phyloP scores from a whole-genome alignment of 2,113 vertebrate species.

The Python bivittatus region DNA sequence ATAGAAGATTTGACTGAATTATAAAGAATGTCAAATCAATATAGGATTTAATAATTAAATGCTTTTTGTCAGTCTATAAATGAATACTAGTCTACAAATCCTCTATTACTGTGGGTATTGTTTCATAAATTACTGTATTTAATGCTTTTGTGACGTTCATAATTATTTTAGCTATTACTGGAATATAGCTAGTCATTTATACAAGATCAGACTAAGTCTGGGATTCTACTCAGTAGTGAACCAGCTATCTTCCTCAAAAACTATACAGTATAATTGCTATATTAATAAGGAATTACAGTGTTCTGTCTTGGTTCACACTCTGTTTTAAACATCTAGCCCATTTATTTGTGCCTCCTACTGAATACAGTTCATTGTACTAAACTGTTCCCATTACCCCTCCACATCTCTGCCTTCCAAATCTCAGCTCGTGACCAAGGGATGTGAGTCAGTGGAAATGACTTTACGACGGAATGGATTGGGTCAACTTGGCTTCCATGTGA shows the following conservation, averaged over 20 bases:
- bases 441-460: slow-evolving; percentile 93
- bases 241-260: not conserved
- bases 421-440: slow-evolving; percentile 92
- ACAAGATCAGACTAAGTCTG: not conserved
- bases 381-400: not conserved
- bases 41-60: not conserved
- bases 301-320: not conserved
- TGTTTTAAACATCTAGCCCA: not conserved
- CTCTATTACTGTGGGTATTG: not conserved
- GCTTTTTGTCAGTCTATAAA: not conserved
- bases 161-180: slow-evolving; percentile 8
- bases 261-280: not conserved
- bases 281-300: not conserved
- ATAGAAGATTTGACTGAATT: not conserved
- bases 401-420: slow-evolving; percentile 20
- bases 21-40: slow-evolving; percentile 12
- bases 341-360: fast-evolving
- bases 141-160: slow-evolving; percentile 28
- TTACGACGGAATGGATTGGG: slow-evolving; percentile 91
- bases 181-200: not conserved
- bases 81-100: slow-evolving; percentile 19
- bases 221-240: slow-evolving; percentile 16
- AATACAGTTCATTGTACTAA: not conserved
- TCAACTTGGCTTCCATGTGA: slow-evolving; percentile 95
- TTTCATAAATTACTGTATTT: not conserved